Evolutionary conservation across 2,888 invertebrate genomes (phyloP).

Genomic region (Pseudeuparius sepicola): DNA sequence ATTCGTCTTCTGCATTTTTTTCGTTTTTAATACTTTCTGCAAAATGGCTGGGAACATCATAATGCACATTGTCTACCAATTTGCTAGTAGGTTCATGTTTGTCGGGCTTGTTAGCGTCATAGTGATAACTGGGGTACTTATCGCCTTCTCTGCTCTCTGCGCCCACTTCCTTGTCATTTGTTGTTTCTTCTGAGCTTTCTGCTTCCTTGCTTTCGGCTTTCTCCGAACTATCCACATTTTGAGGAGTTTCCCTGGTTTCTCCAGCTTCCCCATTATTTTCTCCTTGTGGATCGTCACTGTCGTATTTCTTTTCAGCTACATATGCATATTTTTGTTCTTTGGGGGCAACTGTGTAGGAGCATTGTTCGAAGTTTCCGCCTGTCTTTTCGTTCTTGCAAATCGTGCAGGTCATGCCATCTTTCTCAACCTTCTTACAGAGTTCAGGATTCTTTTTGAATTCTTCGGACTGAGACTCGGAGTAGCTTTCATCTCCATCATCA

Average conservation of each 20-base stretch:
- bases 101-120: constrained; percentile 15
- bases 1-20: constrained; percentile 18
- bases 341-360: constrained; percentile 66
- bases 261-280: too few relatives aligned
- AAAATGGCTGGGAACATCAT: constrained; percentile 30
- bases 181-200: constrained; percentile 7
- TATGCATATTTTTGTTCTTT: constrained; percentile 61
- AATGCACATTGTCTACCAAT: constrained; percentile 25
- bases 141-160: constrained; percentile 14
- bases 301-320: constrained; percentile 52
- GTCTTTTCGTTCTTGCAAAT: constrained; percentile 65
- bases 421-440: constrained; percentile 54
- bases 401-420: constrained; percentile 58
- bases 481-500: constrained; percentile 46
- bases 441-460: constrained; percentile 49
- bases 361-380: constrained; percentile 68
- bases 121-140: constrained; percentile 5
- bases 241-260: constrained; percentile 29
- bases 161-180: constrained; percentile 15
- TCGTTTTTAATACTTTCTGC: constrained; percentile 25
- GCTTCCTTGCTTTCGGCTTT: constrained; percentile 7
- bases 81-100: too few relatives aligned
- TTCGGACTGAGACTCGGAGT: constrained; percentile 52
- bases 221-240: constrained; percentile 11
- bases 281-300: constrained; percentile 45